phyloP scores from a whole-genome alignment of 2,113 vertebrate species.

The Gallinago media region DNA sequence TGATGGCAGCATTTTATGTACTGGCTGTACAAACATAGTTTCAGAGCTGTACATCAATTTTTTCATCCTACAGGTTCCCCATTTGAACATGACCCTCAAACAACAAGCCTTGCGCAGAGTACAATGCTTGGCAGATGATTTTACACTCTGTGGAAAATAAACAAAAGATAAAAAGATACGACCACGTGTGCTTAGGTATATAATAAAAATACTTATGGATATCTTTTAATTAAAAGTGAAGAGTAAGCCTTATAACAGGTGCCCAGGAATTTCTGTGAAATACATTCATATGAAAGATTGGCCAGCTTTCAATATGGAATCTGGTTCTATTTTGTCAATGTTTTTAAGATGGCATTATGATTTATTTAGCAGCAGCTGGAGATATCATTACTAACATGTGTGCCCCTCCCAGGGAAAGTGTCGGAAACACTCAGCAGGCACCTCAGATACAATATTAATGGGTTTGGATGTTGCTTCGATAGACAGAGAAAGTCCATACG shows the following conservation, averaged over 20 bases:
- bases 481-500: not conserved
- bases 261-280: constrained; percentile 50
- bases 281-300: constrained; percentile 47
- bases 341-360: constrained; percentile 66
- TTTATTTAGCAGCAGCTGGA: constrained; percentile 66
- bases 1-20: not conserved
- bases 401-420: constrained; percentile 6
- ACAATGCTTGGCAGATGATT: not conserved
- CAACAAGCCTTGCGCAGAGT: not conserved
- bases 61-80: not conserved
- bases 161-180: constrained; percentile 19
- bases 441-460: constrained; percentile 16
- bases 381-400: constrained; percentile 57
- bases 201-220: constrained; percentile 30
- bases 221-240: constrained; percentile 54
- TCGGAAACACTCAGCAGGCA: constrained; percentile 30
- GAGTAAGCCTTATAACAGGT: constrained; percentile 54
- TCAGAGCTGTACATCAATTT: not conserved
- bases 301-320: constrained; percentile 49
- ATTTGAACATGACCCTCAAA: not conserved
- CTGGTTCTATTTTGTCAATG: constrained; percentile 61
- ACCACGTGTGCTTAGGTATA: not conserved
- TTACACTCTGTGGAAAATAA: not conserved
- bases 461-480: not conserved
- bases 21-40: not conserved